phyloP scores from a whole-genome alignment of 2,797 vertebrate genomes.

The Oryzias dopingdopingensis region DNA sequence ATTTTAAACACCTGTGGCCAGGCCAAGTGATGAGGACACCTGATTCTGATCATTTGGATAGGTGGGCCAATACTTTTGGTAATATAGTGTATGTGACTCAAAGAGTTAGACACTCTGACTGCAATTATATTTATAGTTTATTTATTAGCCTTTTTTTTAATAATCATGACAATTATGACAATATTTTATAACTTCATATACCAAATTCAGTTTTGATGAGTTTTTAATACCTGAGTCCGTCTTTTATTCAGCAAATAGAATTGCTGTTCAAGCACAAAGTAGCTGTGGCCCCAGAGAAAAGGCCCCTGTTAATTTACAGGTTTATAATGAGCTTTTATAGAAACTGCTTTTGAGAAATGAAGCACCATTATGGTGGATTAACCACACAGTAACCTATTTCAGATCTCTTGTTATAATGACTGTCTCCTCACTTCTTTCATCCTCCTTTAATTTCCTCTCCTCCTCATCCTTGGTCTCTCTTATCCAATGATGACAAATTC shows the following conservation, averaged over 20 bases:
- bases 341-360: constrained; percentile 47
- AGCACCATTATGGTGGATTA: constrained; percentile 51
- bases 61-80: too few species aligned
- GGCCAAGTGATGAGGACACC: too few species aligned
- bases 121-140: too few species aligned
- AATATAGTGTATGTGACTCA: too few species aligned
- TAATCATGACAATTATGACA: too few species aligned
- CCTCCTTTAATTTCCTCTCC: constrained; percentile 56
- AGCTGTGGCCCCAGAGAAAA: neutral
- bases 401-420: constrained; percentile 49
- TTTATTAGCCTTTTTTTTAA: too few species aligned
- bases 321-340: constrained; percentile 39
- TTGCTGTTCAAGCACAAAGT: constrained; percentile 2
- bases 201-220: too few species aligned
- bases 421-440: constrained; percentile 50
- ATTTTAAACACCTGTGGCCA: too few species aligned
- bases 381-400: constrained; percentile 48
- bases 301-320: constrained; percentile 34
- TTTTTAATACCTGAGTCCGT: neutral
- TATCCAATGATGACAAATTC: constrained; percentile 43
- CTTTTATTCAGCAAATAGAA: constrained; percentile 2
- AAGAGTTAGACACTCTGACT: too few species aligned
- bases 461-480: constrained; percentile 26
- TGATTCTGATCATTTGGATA: too few species aligned
- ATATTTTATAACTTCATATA: too few species aligned